Base-by-base conservation (phyloP, 2,888 invertebrate species). In the Rhagium mordax region DNA sequence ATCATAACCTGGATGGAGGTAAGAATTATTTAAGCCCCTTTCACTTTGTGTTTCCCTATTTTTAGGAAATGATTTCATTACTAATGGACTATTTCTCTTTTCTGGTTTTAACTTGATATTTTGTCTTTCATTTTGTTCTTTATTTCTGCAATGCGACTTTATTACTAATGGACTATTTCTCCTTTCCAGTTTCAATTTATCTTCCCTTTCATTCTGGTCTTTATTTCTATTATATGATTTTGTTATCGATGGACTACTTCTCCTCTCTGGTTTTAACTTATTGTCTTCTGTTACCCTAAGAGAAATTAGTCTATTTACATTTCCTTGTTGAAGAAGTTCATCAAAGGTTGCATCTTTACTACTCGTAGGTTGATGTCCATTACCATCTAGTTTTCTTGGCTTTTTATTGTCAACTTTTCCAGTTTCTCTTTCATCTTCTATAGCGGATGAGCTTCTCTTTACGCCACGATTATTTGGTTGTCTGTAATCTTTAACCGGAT, bases 241-340 rank as follows among this genome's bases (percentile, higher is more conserved):
- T 61, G 41, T 48, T 21, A 20, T 20, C 6, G n/a, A 47, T 21
- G 61, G 41, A n/a, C 65, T 53, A 20, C n/a, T 29, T n/a, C 20
- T 53, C n/a, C 53, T 55, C 18, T 53, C 53, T 18, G 18, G 15
- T 20, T 65, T 65, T 15, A 65, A 33, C 33, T 65, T 65, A 21
- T 65, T 65, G 18, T 65, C 65, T n/a, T 53, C 33, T 8, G 65
- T 65, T 20, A 65, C 53, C 3, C 13, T 41, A n/a, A 65, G 41
- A 7, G 15, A 18, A 33, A 65, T 65, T n/a, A 65, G n/a, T 53
- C 53, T 65, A 33, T 65, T 65, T 18, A 33, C 33, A n/a, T 16
- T 16, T 21, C 53, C 53, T 21, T 65, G 65, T n/a, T 53, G 16
- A 15, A 33, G 24, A 3, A 65, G 65, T n/a, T 53, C 15, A 51